Evolutionary conservation across 2,888 invertebrate genomes (phyloP), one percentile per base, ranked within the genome.

Genomic region (Ornithoptera alexandrae): DNA sequence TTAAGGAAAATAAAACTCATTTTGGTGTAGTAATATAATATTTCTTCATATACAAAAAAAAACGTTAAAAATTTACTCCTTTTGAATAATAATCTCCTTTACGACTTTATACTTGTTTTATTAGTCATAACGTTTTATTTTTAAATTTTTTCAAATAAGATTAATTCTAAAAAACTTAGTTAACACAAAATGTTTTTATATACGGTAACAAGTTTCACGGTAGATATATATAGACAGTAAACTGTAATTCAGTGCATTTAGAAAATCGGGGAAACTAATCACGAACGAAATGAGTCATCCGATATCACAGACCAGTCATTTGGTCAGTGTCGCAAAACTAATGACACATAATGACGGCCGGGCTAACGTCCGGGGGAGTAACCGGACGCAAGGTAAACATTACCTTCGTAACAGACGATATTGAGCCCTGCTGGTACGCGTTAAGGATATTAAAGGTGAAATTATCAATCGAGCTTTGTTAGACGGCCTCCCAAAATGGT

Each of bases 321-420:
- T 90, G 92, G 92, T 91, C 90, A 91, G 89, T 88, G 91, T 92
- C 91, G 92, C 92, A 90, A 91, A 92, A 91, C 91, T 92, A 92
- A 92, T 92, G 91, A 90, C 90, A 92, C 90, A 89, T 92, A 92
- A 92, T 92, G 91, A 90, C 86, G 86, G 83, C 86, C 80, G 84
- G 81, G 79, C 83, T 81, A 84, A 81, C 83, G 83, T 85, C 80
- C 82, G 85, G 83, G 90, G 87, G 84, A 81, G 82, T 77, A 74
- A 75, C 74, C 76, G 73, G 69, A 72, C 65, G 72, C 79, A 78
- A 79, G 76, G 72, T 71, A 76, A 73, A 71, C 65, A 67, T 72
- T 78, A 71, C 77, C 68, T 67, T 71, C 73, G 60, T 65, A 75
- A 65, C 75, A 74, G 30, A 71, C 80, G 72, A 86, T 75, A 78